Base-by-base conservation (phyloP, 2,797 vertebrate genomes). In the Prunella strophiata region DNA sequence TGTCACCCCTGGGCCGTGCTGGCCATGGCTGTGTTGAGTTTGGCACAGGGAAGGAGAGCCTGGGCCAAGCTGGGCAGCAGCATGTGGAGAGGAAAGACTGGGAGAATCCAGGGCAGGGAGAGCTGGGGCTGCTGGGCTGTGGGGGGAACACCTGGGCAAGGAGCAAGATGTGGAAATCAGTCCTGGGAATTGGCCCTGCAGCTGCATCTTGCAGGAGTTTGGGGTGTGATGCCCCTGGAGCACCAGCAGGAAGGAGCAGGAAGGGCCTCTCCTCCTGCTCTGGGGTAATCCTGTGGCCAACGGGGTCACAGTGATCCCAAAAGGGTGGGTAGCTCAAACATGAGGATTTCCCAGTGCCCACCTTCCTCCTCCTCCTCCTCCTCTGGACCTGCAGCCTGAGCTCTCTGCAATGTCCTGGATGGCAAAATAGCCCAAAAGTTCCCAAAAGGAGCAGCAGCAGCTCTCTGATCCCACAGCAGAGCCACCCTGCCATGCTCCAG, bases 261-360 rank as follows among this genome's bases (percentile, higher is more conserved):
- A 40, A 19, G 50, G 0, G 0, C 13, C 25, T 84, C 38, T 80
- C 36, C 42, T 43, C 17, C n/a, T 9, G 2, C 8, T 16, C 30
- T 0, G 0, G 51, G 5, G 20, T 19, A 21, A 55, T 76, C 40
- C 79, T 59, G 29, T 21, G 9, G 42, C 13, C 51, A 17, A 7
- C 5, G 0, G 22, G 4, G 18, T 29, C 10, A 1, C 77, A 26
- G 47, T 0, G 1, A 51, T 38, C 40, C 32, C 48, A 42, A 21
- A 58, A 54, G 30, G 8, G 16, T 30, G 40, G 9, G 5, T 20
- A 26, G 16, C 5, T 45, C 26, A 67, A 36, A 59, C 1, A 2
- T 3, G 48, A 20, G 23, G 40, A 45, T 62, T 76, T 17, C 30
- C n/a, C 42, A 18, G n/a, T 1, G 2, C 23, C 16, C 45, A 16